Percentiles rank a stretch among this genome's conserved stretches.
These are phyloP conservation scores for Drosophila barbarae DNA, from an alignment of 2,888 invertebrate genomes.

Conservation along the genomic window DNA sequence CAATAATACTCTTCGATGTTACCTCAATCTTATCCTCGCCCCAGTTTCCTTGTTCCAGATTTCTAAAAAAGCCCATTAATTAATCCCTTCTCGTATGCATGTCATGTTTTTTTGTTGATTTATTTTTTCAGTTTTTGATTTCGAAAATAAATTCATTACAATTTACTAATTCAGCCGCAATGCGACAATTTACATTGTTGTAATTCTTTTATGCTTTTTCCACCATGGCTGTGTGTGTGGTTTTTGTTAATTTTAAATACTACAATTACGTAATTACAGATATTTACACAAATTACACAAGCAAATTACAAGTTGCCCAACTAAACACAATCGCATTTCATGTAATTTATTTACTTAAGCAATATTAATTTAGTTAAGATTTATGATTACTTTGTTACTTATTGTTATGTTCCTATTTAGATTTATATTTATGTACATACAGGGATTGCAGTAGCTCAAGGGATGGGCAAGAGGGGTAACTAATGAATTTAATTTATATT, in stretches of 20 bases:
- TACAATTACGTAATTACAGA: constrained; percentile 56
- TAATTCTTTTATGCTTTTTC: constrained; percentile 12
- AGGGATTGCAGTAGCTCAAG: not conserved
- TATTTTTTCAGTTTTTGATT: constrained; percentile 48
- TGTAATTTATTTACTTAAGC: constrained; percentile 38
- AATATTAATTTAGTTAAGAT: constrained; percentile 35
- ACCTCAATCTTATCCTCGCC: not conserved
- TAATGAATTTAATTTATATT: constrained; percentile 40
- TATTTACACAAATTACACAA: constrained; percentile 59
- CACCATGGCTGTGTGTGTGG: constrained; percentile 12
- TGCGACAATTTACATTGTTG: constrained; percentile 28
- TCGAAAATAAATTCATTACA: constrained; percentile 56
- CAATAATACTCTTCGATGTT: not conserved
- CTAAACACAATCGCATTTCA: constrained; percentile 44
- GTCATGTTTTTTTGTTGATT: constrained; percentile 29
- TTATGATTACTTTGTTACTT: constrained; percentile 38
- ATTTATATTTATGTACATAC: constrained; percentile 45
- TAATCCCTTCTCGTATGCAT: not conserved
- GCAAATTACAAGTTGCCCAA: constrained; percentile 42
- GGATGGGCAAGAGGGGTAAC: not conserved
- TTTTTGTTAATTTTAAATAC: constrained; percentile 52
- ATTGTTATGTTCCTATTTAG: constrained; percentile 44
- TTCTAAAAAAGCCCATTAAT: not conserved
- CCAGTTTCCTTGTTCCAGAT: not conserved
- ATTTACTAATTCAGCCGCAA: constrained; percentile 53